These are phyloP conservation scores for Achlya flavicornis DNA, from an alignment of 2,888 invertebrate species.

Conservation along the genomic window DNA sequence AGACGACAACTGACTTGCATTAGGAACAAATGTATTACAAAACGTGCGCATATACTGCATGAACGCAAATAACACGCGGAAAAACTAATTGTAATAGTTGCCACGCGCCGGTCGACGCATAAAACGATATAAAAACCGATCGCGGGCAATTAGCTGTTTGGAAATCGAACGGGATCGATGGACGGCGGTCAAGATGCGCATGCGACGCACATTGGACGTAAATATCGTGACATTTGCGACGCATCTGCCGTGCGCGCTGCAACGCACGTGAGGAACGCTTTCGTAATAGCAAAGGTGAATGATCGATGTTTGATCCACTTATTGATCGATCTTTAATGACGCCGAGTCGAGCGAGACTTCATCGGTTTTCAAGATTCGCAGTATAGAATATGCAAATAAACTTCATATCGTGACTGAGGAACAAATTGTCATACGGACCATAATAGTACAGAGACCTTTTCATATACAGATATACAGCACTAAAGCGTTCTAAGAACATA, in stretches of 20 bases:
- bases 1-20: slow-evolving; percentile 44
- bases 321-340: slow-evolving; percentile 31
- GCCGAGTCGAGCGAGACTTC: slow-evolving; percentile 20
- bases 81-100: slow-evolving; percentile 38
- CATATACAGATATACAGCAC: neutral
- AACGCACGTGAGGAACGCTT: slow-evolving; percentile 52
- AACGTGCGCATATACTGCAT: slow-evolving; percentile 26
- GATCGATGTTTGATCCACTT: slow-evolving; percentile 62
- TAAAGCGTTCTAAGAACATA: neutral
- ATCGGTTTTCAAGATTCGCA: slow-evolving; percentile 9
- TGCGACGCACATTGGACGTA: slow-evolving; percentile 59
- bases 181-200: slow-evolving; percentile 49
- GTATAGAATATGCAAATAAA: neutral
- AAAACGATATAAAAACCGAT: slow-evolving; percentile 45
- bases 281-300: slow-evolving; percentile 74
- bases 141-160: slow-evolving; percentile 55
- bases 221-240: slow-evolving; percentile 75
- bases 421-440: neutral
- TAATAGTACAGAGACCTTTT: neutral
- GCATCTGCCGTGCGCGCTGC: slow-evolving; percentile 36
- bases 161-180: slow-evolving; percentile 62
- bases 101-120: slow-evolving; percentile 36
- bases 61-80: slow-evolving; percentile 38
- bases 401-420: neutral
- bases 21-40: slow-evolving; percentile 34